These are phyloP conservation scores for Gavialis gangeticus DNA, from an alignment of 2,113 vertebrate genomes.

Conservation along the genomic window DNA sequence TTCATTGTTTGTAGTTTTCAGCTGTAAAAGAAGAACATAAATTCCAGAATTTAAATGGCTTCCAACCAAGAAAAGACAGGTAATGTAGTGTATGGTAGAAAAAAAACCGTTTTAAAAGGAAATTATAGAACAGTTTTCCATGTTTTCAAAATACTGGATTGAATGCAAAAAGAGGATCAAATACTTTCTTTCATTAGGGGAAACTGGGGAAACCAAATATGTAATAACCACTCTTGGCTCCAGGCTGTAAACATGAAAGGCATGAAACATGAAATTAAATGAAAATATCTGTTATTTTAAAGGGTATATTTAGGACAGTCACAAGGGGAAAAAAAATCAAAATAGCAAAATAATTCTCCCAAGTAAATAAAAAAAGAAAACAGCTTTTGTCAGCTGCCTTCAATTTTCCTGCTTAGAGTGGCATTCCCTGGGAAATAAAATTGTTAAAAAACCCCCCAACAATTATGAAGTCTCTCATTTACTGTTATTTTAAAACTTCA, in stretches of 20 bases:
- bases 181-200: neutral
- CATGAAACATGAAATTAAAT: conserved; percentile 35
- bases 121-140: neutral
- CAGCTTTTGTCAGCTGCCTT: conserved; percentile 26
- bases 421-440: neutral
- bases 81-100: conserved; percentile 34
- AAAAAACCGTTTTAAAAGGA: conserved; percentile 41
- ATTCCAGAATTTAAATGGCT: conserved; percentile 14
- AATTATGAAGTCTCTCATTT: conserved; percentile 36
- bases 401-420: conserved; percentile 45
- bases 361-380: conserved; percentile 31
- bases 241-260: neutral
- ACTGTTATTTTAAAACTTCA: conserved; percentile 38
- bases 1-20: neutral
- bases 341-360: conserved; percentile 1
- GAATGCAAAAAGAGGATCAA: neutral
- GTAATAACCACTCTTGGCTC: neutral
- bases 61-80: neutral
- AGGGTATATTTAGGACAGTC: neutral
- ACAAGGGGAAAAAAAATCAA: neutral
- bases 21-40: conserved; percentile 31
- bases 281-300: conserved; percentile 17
- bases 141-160: neutral
- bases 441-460: conserved; percentile 20
- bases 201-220: conserved; percentile 3